Evolutionary conservation across 2,797 vertebrate genomes (phyloP).

Genomic region (Sciaenops ocellatus): DNA sequence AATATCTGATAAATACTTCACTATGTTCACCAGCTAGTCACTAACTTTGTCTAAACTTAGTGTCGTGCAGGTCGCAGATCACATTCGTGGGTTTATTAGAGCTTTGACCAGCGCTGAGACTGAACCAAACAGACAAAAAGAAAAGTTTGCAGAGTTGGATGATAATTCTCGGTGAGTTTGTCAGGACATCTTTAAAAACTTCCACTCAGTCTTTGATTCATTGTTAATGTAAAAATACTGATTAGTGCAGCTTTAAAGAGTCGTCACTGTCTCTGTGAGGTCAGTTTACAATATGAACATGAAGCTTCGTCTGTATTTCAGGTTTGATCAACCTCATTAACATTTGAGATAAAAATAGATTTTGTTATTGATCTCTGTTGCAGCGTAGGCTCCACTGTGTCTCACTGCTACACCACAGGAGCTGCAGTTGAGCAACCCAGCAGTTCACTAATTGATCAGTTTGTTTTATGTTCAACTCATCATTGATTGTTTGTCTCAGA

Average conservation of each 20-base stretch:
- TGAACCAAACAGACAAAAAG: not conserved
- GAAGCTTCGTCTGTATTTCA: not conserved
- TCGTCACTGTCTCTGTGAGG: not conserved
- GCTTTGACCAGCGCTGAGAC: not conserved
- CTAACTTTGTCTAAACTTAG: not conserved
- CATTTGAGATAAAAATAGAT: conserved; percentile 21
- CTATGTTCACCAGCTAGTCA: not conserved
- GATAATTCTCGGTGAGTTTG: not conserved
- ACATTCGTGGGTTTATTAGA: not conserved
- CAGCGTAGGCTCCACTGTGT: not conserved
- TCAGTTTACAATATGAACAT: not conserved
- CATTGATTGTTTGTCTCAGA: conserved; percentile 16
- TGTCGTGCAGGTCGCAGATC: too few species aligned
- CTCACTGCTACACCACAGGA: not conserved
- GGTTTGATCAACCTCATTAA: conserved; percentile 29
- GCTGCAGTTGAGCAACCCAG: conserved; percentile 16
- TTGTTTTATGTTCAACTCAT: conserved; percentile 18
- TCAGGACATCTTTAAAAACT: not conserved
- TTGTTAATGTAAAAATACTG: not conserved
- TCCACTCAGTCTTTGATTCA: not conserved
- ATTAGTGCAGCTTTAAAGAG: not conserved
- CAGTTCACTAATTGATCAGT: not conserved
- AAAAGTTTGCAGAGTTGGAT: not conserved
- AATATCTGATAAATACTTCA: not conserved
- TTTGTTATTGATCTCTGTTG: conserved; percentile 12